phyloP scores from a whole-genome alignment of 2,797 vertebrate species.

The Thamnophis elegans region DNA sequence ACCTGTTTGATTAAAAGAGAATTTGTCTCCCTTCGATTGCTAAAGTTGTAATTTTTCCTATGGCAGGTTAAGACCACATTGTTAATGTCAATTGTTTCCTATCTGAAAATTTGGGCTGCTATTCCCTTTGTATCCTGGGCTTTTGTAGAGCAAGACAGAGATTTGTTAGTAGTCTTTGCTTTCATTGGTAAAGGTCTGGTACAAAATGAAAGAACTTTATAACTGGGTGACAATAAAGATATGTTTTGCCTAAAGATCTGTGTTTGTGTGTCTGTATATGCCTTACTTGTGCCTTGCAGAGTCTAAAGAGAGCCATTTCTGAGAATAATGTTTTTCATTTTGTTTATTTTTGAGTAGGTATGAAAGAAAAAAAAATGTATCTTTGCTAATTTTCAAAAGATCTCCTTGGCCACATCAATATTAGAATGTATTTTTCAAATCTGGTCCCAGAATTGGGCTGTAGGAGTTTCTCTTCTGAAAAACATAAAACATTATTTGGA shows the following conservation, averaged over 20 bases:
- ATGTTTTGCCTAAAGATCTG: background rate
- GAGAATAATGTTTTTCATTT: background rate
- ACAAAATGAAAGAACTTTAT: background rate
- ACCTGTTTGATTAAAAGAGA: background rate
- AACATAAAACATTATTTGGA: background rate
- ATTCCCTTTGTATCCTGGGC: background rate
- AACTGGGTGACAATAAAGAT: background rate
- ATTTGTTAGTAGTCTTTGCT: background rate
- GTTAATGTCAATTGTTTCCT: background rate
- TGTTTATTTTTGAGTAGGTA: background rate
- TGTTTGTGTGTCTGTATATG: background rate
- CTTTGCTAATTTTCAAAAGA: no score
- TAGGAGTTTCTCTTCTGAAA: background rate
- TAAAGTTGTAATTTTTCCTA: background rate
- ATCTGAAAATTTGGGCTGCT: background rate
- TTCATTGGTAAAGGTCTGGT: background rate
- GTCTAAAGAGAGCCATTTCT: background rate
- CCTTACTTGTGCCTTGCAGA: background rate
- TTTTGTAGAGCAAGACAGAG: background rate
- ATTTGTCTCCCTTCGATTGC: background rate
- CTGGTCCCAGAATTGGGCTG: no score
- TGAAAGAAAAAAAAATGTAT: no score
- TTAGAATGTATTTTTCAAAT: no score
- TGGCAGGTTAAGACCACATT: background rate
- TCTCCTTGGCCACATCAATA: no score